Conservation (phyloP, 1,140 invertebrate species). For the Trachelipus rathkii region DNA sequence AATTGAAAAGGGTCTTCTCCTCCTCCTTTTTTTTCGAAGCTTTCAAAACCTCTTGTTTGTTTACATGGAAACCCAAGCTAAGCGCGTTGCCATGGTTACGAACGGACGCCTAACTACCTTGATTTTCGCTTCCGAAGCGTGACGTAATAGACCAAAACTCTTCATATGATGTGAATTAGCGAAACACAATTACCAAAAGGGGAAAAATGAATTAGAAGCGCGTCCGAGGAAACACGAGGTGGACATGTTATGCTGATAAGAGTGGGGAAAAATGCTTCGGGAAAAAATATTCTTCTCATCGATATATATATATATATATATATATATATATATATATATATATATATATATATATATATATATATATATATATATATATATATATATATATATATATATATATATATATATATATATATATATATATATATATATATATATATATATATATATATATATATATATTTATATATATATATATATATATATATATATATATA, state of each 20-base stretch:
- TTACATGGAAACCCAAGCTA: constrained; percentile 3
- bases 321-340: constrained; percentile 4
- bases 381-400: constrained; percentile 10
- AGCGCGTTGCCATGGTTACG: not conserved
- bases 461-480: constrained; percentile 11
- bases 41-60: not conserved
- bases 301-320: not conserved
- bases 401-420: constrained; percentile 15
- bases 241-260: not conserved
- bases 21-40: not conserved
- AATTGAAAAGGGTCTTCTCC: not conserved
- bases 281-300: not conserved
- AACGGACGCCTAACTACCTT: constrained; percentile 3
- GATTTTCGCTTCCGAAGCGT: constrained; percentile 3
- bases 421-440: constrained; percentile 11
- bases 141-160: not conserved
- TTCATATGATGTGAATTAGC: not conserved
- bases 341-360: constrained; percentile 15
- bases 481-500: constrained; percentile 13
- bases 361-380: constrained; percentile 11
- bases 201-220: constrained; percentile 1
- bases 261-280: not conserved
- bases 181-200: constrained; percentile 7
- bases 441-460: not conserved
- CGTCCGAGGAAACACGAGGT: not conserved